A percentile compares a stretch with the other conserved stretches of the same genome.
Conservation (phyloP, 2,113 vertebrate genomes). For the Pachycephala philippinensis region DNA sequence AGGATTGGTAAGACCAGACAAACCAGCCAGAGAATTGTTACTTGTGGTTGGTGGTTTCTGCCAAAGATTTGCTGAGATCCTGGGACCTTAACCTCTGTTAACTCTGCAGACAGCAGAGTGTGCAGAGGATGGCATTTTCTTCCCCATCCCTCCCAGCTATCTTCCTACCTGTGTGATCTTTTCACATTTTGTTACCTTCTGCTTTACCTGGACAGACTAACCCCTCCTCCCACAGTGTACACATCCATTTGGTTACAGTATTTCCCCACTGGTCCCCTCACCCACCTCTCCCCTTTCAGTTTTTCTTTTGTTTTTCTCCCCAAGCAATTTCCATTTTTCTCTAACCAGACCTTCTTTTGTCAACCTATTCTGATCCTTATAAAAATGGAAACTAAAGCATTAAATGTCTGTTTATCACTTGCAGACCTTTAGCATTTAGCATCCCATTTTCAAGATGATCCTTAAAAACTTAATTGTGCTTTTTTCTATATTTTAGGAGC, state of each 20-base stretch:
- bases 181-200: not conserved
- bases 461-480: not conserved
- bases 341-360: not conserved
- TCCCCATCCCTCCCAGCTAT: not conserved
- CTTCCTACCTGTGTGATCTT: rapidly evolving
- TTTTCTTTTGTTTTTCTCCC: not conserved
- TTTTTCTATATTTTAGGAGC: not conserved
- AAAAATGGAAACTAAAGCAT: not conserved
- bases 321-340: not conserved
- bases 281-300: rapidly evolving
- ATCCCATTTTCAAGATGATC: not conserved
- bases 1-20: not conserved
- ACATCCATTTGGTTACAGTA: not conserved
- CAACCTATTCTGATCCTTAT: not conserved
- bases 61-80: not conserved
- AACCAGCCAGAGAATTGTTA: not conserved
- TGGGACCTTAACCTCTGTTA: not conserved
- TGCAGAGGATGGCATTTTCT: not conserved
- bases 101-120: not conserved
- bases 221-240: not conserved
- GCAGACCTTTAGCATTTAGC: not conserved
- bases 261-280: not conserved
- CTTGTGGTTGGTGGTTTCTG: not conserved
- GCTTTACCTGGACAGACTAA: not conserved
- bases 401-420: not conserved